These are phyloP conservation scores for Moxostoma hubbsi DNA, from an alignment of 2,797 vertebrate species.

Conservation along the genomic window DNA sequence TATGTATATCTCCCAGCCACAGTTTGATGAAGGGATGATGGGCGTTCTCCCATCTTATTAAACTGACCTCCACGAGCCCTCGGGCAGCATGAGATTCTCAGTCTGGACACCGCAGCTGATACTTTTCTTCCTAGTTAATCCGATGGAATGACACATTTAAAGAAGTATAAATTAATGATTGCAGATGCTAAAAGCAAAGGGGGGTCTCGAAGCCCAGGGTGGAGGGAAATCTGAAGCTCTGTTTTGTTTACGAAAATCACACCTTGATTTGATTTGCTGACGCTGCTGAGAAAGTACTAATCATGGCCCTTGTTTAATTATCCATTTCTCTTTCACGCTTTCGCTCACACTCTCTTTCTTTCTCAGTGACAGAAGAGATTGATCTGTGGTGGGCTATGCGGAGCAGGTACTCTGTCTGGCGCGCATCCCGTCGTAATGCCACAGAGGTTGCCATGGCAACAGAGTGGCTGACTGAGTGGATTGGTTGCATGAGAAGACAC, in stretches of 20 bases:
- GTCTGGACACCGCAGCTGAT: neutral
- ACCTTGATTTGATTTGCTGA: conserved; percentile 32
- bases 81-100: neutral
- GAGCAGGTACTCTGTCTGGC: conserved; percentile 58
- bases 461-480: conserved; percentile 62
- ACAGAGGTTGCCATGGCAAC: conserved; percentile 75
- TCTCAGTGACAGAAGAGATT: conserved; percentile 53
- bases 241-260: conserved; percentile 49
- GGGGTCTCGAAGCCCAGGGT: neutral
- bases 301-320: conserved; percentile 26
- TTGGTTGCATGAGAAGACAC: conserved; percentile 39
- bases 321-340: conserved; percentile 1
- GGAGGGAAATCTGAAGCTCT: conserved; percentile 8
- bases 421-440: conserved; percentile 65
- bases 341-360: conserved; percentile 28
- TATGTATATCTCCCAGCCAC: conserved; percentile 68
- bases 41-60: conserved; percentile 17
- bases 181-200: neutral
- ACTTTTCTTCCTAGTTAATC: neutral
- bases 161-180: conserved; percentile 1
- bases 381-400: conserved; percentile 50
- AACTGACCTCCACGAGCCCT: neutral
- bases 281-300: conserved; percentile 27
- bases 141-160: neutral
- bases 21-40: conserved; percentile 65